Evolutionary conservation across 2,888 invertebrate species (phyloP), one percentile per base, ranked within the genome.

Genomic region (Theretra japonica): DNA sequence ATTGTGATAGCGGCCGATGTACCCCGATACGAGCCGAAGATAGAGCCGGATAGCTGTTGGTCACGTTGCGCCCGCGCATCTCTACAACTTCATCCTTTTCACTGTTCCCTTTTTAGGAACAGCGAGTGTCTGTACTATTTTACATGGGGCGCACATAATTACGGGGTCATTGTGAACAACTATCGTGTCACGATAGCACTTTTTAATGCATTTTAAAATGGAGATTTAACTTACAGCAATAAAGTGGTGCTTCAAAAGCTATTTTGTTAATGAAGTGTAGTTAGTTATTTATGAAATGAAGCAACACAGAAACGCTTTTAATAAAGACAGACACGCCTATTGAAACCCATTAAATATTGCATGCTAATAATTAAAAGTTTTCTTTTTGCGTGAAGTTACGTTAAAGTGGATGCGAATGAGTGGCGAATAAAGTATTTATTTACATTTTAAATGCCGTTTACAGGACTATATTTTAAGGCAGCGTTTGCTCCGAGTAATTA

Each of bases 401-500:
- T 23, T 23, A 48, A 48, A 23, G 41, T 65, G 23, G 65, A 19
- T 65, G 21, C 23, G 23, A 41, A 65, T 48, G 65, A 65, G 65
- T 65, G 65, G 65, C 2, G 41, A 65, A 65, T 65, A 65, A 65
- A 48, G 23, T 65, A 25, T 11, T 30, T 71, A 56, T 65, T 33
- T 56, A 33, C 65, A 56, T 71, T 71, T 65, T 33, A 71, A 65
- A 65, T 65, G 62, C 53, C 30, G 17, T 69, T 69, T 69, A 69
- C 68, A 53, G 53, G 59, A 53, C 65, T 33, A 68, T 70, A 58
- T 68, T 60, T 69, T 17, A 53, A 69, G 59, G 30, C 53, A 60
- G 69, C 59, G 56, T 86, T 84, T 83, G 84, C 86, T 83, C 82
- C 82, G 81, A 81, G 88, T 87, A 91, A 91, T 91, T 90, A 90